Conservation (phyloP, 2,113 vertebrate species). For the Myodes glareolus region DNA sequence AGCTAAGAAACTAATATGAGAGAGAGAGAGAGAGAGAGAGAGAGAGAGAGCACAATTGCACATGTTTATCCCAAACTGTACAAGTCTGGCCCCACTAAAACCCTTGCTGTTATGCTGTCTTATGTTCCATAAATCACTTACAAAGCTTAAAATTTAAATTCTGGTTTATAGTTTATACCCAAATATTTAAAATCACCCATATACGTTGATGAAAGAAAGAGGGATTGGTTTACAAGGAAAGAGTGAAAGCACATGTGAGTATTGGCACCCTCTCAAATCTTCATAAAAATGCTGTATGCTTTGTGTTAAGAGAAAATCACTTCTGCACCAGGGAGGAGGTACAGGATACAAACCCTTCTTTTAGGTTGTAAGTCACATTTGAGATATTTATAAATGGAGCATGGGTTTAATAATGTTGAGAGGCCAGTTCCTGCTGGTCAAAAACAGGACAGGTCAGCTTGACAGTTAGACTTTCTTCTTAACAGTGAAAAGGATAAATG, state of each 20-base stretch:
- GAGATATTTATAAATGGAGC: slow-evolving; percentile 43
- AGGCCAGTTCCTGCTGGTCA: not conserved
- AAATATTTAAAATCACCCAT: not conserved
- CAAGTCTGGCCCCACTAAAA: not conserved
- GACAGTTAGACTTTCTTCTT: not conserved
- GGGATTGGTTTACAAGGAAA: not conserved
- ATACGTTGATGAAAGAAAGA: not conserved
- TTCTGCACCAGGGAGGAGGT: not conserved
- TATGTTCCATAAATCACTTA: not conserved
- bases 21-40: no score
- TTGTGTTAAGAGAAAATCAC: not conserved
- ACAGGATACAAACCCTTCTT: not conserved
- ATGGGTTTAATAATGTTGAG: not conserved
- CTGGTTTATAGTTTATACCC: not conserved
- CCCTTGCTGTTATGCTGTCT: not conserved
- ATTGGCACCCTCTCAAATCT: not conserved
- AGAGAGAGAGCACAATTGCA: no score
- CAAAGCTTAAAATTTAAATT: slow-evolving; percentile 20
- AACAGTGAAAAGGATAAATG: slow-evolving; percentile 24
- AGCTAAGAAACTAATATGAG: not conserved
- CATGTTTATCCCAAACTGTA: not conserved
- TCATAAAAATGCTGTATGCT: not conserved
- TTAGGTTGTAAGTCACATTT: slow-evolving; percentile 31
- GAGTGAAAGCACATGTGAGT: not conserved
- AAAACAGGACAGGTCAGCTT: slow-evolving; percentile 21